Evolutionary conservation across 2,113 vertebrate species (phyloP), one percentile per base, ranked within the genome.

Genomic region (Rhinichthys klamathensis): DNA sequence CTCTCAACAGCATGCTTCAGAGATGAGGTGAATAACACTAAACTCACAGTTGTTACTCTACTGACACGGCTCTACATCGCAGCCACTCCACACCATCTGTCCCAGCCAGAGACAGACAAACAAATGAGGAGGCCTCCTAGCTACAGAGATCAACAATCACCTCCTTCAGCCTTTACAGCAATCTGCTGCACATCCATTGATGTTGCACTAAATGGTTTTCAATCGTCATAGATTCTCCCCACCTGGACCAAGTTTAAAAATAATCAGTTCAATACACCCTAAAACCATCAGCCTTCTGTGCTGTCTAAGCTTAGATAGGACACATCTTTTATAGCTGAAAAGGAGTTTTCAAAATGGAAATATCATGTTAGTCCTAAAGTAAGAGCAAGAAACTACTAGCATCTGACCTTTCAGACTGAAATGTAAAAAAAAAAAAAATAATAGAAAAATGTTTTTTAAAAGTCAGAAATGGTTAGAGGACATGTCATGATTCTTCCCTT

Each of bases 141-240:
- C 60, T 82, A 81, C 83, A 87, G 79, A 87, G 67, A 89, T 77
- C 83, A 88, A 83, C 87, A 85, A 78, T 83, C 84, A 51, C 74
- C 56, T 85, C 67, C 72, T 72, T 63, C 78, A 82, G 86, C 49
- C 69, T 78, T 87, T 82, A 60, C 63, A 87, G 77, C 82, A 82
- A 83, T 84, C 87, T 84, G 85, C 84, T 87, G 82, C 79, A 80
- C 51, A 87, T 81, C 87, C 84, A 89, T 56, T 65, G 80, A 85
- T 61, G 83, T 41, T 56, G 78, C 54, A 81, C 82, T 86, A 82
- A 90, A 83, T 80, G 69, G 35, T 79, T 84, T 81, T 92, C 84
- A 81, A 86, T 89, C 80, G 51, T 88, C 88, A 92, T 90, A 88
- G 88, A 90, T 90, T 90, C 87, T 82, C 74, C 73, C 84, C 88